A percentile compares a stretch with the other conserved stretches of the same genome.
phyloP scores from a whole-genome alignment of 2,113 vertebrate genomes.

The Elgaria multicarinata region DNA sequence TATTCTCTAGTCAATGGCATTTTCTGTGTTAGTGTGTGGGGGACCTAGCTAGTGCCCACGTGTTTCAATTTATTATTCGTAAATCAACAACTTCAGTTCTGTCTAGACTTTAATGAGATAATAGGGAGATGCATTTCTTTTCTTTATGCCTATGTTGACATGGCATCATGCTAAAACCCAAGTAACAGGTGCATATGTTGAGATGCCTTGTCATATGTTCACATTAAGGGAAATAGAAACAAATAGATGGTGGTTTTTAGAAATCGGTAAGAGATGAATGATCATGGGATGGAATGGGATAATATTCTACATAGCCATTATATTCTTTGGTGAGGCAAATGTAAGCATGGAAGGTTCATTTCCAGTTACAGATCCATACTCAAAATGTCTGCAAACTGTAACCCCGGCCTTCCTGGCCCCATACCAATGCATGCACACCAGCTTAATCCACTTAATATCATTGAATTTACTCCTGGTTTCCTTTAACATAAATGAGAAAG shows the following conservation, averaged over 20 bases:
- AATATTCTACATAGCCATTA: not conserved
- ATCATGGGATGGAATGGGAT: too few species aligned
- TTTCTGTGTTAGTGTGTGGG: not conserved
- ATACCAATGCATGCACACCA: not conserved
- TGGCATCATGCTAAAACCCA: not conserved
- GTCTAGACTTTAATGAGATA: not conserved
- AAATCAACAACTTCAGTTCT: not conserved
- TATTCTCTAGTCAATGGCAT: not conserved
- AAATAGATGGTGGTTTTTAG: not conserved
- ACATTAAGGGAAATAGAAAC: not conserved
- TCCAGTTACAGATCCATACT: not conserved
- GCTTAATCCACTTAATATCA: not conserved
- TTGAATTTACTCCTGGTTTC: slow-evolving; percentile 4
- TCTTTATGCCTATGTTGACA: not conserved
- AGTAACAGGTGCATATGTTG: not conserved
- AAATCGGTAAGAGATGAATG: not conserved
- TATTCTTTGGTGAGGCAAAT: not conserved
- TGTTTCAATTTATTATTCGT: not conserved
- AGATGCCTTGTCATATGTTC: not conserved
- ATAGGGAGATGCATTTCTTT: not conserved
- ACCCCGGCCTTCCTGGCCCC: too few species aligned
- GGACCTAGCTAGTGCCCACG: not conserved
- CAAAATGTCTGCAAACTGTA: not conserved
- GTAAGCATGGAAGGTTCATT: not conserved
- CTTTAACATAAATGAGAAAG: not conserved